Conservation (phyloP, 2,888 invertebrate genomes). For the Luperina nickerlii region DNA sequence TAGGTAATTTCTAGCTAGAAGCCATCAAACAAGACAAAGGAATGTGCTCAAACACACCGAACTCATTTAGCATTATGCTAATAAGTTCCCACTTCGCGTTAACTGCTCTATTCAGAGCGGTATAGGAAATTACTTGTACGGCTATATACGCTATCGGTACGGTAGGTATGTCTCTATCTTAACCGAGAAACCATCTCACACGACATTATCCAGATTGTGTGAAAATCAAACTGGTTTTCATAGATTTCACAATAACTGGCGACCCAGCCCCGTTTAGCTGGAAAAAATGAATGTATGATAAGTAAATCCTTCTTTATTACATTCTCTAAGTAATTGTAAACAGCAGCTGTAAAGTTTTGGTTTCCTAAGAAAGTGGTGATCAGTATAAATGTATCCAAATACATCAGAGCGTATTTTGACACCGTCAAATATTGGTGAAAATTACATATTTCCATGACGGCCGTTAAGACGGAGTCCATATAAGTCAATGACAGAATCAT, state of each 20-base stretch:
- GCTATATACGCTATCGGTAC: neutral
- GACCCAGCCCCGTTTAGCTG: neutral
- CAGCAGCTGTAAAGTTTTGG: neutral
- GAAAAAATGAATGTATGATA: neutral
- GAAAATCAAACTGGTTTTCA: neutral
- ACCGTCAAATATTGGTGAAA: too few relatives aligned
- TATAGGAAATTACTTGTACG: slow-evolving; percentile 20
- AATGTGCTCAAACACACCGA: slow-evolving; percentile 21
- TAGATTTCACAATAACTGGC: neutral
- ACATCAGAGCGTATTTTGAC: too few relatives aligned
- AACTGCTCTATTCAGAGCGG: slow-evolving; percentile 39
- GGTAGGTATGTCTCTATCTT: neutral
- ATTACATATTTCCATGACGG: too few relatives aligned
- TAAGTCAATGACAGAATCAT: too few relatives aligned
- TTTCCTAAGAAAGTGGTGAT: too few relatives aligned
- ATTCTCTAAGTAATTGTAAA: neutral
- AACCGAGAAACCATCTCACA: neutral
- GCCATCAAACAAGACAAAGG: slow-evolving; percentile 20
- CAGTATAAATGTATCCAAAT: too few relatives aligned
- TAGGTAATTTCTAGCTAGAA: slow-evolving; percentile 1
- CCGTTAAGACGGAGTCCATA: too few relatives aligned
- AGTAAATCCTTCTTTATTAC: neutral
- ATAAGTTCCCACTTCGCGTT: slow-evolving; percentile 38
- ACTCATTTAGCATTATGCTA: slow-evolving; percentile 59
- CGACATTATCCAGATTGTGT: neutral